Percentiles rank a stretch among this genome's conserved stretches.
Evolutionary conservation across 2,888 invertebrate genomes (phyloP).

Genomic region (Artemia sinica): DNA sequence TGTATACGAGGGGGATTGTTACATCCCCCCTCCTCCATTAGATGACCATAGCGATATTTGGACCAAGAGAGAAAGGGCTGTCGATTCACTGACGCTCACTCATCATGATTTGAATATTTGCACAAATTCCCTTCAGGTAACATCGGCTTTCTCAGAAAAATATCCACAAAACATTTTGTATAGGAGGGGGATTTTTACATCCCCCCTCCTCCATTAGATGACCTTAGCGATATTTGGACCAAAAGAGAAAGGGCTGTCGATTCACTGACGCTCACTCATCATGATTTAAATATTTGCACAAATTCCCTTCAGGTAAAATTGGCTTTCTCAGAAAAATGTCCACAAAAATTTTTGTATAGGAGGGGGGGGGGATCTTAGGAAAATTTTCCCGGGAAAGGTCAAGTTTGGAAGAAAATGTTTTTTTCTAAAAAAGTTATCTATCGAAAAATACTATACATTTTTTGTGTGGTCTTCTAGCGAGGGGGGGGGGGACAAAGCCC

Average conservation of each 20-base stretch:
- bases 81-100: constrained; percentile 91
- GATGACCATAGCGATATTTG: constrained; percentile 49
- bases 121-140: constrained; percentile 71
- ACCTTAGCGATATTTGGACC: constrained; percentile 52
- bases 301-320: constrained; percentile 58
- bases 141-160: constrained; percentile 20
- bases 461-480: too few relatives aligned
- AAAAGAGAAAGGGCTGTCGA: constrained; percentile 74
- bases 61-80: constrained; percentile 66
- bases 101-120: constrained; percentile 97
- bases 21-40: constrained; percentile 47
- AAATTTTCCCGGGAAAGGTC: too few relatives aligned
- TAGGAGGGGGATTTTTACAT: constrained; percentile 37
- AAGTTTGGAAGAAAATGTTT: too few relatives aligned
- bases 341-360: not conserved
- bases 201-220: constrained; percentile 47
- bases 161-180: too few relatives aligned
- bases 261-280: constrained; percentile 92
- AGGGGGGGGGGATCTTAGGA: too few relatives aligned
- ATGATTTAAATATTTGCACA: constrained; percentile 93
- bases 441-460: too few relatives aligned
- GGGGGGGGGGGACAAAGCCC: too few relatives aligned
- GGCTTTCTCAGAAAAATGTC: constrained; percentile 4
- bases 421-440: too few relatives aligned
- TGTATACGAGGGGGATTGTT: constrained; percentile 35